Evolutionary conservation across 1,140 invertebrate species (phyloP), one percentile per base, ranked within the genome.

Genomic region (Dufourea novaeangliae): DNA sequence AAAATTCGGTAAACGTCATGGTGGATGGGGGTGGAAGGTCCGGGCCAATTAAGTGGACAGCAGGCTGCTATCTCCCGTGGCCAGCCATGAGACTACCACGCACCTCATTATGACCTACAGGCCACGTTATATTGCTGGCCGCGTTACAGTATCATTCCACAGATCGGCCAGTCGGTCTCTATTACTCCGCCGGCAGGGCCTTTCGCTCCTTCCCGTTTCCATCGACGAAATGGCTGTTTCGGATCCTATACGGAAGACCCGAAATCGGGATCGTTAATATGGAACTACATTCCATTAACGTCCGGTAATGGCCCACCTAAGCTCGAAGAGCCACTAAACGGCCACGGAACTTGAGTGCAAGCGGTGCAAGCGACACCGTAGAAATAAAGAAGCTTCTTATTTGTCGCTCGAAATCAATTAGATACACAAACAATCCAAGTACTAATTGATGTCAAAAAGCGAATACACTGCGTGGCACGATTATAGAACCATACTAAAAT

Each of bases 51-150:
- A 89, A 88, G 82, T 83, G 86, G 78, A 79, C 85, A 83, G 75
- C 75, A 59, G 63, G 70, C 73, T 79, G 85, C 87, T 88, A 89
- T 89, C 87, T 88, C 83, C 81, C 82, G 78, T 79, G 82, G 76
- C 82, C 88, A 89, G 87, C 79, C 80, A 83, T 84, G 82, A 80
- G 85, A 86, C 86, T 84, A 83, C 78, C 82, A 87, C 82, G 87
- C 88, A 86, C 80, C 88, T 88, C 87, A 89, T 89, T 89, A 89
- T 88, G 87, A 87, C 77, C 86, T 81, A 83, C 82, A 84, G 80
- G 73, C 78, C 66, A 80, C 79, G 78, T 83, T 85, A 88, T 88
- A 88, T 88, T 88, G 80, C 86, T 76, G 59, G 44, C 78, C 69
- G 85, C 83, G 86, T 85, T 88, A 87, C 85, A 84, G 82, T 87